Base-by-base conservation (phyloP, 1,140 invertebrate species). In the Gryon sp. region DNA sequence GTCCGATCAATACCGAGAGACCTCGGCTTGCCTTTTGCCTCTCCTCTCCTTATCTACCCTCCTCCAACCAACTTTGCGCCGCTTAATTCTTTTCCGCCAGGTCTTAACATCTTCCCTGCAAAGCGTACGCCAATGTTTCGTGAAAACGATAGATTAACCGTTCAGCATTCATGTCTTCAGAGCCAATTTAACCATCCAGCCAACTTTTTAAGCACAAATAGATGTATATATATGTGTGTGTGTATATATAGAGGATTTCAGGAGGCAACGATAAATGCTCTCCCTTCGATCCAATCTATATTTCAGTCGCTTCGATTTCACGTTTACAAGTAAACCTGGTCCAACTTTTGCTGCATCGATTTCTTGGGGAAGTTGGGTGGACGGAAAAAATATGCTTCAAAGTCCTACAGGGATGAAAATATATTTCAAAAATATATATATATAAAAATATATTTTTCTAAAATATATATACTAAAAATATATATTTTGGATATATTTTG, bases 1-100 rank as follows among this genome's bases (percentile, higher is more conserved):
- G 45, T 76, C 76, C 65, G 83, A 85, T 85, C 84, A 86, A 86
- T 86, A 86, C 81, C 75, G 60, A 69, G 80, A 77, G 80, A 83
- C 81, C 80, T 81, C 81, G 74, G 70, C 41, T 55, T 63, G 22
- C 30, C 43, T 72, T 26, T 75, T n/a, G n/a, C n/a, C n/a, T 62
- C 70, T 63, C 73, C 70, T 59, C 69, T 48, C 70, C 63, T 50
- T 75, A 52, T 66, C 55, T 68, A 36, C 59, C 63, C 72, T 65
- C 76, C n/a, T 55, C 62, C 38, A 59, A 18, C 24, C 14, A 45
- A 45, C 55, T 15, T 50, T 50, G 63, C 36, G 18, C 24, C 59
- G 28, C 41, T 76, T 43, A 24, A 63, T 80, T 73, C 68, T 73
- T 66, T 78, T 55, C 62, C 30, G 26, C 24, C 6, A 40, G 36